Base-by-base conservation (phyloP, 2,888 invertebrate species). In the Cheilosia vulpina region DNA sequence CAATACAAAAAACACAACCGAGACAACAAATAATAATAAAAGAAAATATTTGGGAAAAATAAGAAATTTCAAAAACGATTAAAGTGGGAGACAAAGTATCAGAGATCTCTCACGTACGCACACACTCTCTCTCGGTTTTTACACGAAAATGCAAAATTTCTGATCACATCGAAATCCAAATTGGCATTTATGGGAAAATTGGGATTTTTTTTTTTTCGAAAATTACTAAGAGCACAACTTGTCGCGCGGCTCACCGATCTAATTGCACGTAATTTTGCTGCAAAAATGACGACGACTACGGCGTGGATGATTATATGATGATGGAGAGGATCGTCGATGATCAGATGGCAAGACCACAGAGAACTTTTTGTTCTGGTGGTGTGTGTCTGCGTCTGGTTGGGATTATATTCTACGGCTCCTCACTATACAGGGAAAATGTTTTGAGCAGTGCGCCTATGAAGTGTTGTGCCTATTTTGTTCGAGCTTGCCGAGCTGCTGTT, bases 191-290 rank as follows among this genome's bases (percentile, higher is more conserved):
- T n/a, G 55, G 21, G 50, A 68, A 73, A 76, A 66, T 77, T 77
- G 41, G 60, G 41, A n/a, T 66, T 62, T 52, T 65, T 52, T 52
- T 0, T 7, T 11, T 11, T 11, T 21, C 0, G 11, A 52, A 19
- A 21, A 60, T 75, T 79, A 60, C 66, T 75, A 83, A 65, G 79
- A 79, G 75, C 68, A 79, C 79, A 71, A 75, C 76, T 81, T 76
- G 77, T 80, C 85, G 81, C 85, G 85, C 85, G 81, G 68, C 81
- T 85, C 81, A 72, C 85, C 85, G 85, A 85, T 80, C 81, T 85
- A 85, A 85, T 85, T 85, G 85, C 85, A 85, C 81, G 85, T 85
- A 85, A 81, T 85, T 81, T 80, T 81, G 71, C 85, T 80, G 85
- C 85, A 85, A 85, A 85, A 85, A 85, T 85, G 85, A 85, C 85